Conservation (phyloP, 2,888 invertebrate genomes). For the Hecatera dysodea region DNA sequence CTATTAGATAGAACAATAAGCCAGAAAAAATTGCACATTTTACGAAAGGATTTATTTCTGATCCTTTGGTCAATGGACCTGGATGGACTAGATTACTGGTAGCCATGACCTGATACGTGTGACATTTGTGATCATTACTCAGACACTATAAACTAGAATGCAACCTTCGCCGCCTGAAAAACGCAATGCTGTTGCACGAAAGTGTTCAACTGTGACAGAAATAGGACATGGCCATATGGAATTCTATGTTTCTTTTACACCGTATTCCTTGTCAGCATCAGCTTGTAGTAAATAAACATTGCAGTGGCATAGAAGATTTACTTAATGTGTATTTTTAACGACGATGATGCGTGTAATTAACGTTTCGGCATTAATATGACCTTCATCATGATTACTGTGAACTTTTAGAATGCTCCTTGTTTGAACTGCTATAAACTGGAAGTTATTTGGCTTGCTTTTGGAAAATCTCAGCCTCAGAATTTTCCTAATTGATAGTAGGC, state of each 20-base stretch:
- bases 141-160: conserved; percentile 42
- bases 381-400: conserved; percentile 7
- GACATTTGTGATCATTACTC: conserved; percentile 5
- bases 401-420: conserved; percentile 1
- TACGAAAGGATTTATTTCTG: too few relatives aligned
- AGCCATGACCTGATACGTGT: conserved; percentile 16
- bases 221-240: conserved; percentile 12
- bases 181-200: conserved; percentile 45
- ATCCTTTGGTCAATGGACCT: neutral
- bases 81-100: neutral
- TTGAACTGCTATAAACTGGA: neutral
- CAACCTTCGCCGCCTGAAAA: conserved; percentile 28
- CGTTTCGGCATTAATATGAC: conserved; percentile 23
- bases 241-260: neutral
- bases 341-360: neutral
- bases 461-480: too few relatives aligned
- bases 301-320: neutral
- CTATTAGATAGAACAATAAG: neutral
- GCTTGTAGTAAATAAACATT: neutral
- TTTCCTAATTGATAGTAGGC: neutral
- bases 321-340: neutral
- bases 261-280: neutral
- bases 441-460: too few relatives aligned
- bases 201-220: conserved; percentile 5
- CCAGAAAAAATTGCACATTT: too few relatives aligned